phyloP scores from a whole-genome alignment of 2,797 vertebrate genomes.

The Ateles fusciceps region DNA sequence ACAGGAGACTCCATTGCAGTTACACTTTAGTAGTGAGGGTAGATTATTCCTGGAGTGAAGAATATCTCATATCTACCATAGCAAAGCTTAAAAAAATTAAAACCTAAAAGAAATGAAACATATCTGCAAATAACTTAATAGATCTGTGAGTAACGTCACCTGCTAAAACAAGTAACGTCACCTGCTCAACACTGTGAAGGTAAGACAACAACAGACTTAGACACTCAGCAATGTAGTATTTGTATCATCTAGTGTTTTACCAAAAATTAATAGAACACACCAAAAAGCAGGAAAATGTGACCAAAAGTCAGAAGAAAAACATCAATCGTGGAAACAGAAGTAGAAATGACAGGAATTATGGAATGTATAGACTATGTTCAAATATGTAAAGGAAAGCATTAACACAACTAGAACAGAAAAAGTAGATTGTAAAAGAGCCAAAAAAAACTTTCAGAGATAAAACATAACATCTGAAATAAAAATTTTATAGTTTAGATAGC shows the following conservation, averaged over 20 bases:
- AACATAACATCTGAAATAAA: neutral
- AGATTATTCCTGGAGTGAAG: neutral
- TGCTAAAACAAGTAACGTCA: neutral
- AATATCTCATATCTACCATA: neutral
- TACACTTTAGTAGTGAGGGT: neutral
- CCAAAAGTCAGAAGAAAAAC: neutral
- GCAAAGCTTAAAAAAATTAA: neutral
- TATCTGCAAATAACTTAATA: neutral
- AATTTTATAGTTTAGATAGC: neutral
- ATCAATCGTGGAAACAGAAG: neutral
- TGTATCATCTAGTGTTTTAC: neutral
- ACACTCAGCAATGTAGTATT: neutral
- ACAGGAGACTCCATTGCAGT: neutral
- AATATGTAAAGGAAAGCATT: neutral
- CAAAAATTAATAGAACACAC: neutral
- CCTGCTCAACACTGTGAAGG: neutral
- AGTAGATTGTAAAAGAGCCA: neutral
- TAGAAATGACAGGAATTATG: neutral
- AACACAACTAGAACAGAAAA: neutral
- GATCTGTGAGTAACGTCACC: neutral
- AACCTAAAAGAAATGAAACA: neutral
- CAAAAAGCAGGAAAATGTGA: neutral
- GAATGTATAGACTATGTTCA: neutral
- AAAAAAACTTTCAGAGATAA: neutral
- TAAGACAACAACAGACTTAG: neutral